Evolutionary conservation across 1,140 invertebrate genomes (phyloP).

Genomic region (Cephus cinctus): DNA sequence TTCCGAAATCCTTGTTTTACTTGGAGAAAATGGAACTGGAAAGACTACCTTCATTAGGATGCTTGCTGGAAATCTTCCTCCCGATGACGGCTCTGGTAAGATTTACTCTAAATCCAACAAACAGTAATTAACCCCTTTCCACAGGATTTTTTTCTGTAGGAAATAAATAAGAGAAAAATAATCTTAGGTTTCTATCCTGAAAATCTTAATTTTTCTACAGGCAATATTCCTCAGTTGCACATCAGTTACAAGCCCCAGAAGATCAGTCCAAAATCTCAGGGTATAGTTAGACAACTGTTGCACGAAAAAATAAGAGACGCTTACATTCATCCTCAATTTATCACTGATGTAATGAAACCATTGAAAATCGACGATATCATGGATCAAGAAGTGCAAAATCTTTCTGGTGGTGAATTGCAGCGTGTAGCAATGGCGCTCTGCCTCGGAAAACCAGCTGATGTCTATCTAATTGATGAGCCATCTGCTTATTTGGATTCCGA

Average conservation of each 20-base stretch:
- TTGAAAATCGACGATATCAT: constrained; percentile 97
- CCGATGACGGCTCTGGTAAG: constrained; percentile 81
- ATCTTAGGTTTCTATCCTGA: not conserved
- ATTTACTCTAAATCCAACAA: constrained; percentile 3
- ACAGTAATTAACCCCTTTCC: not conserved
- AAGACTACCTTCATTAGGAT: constrained; percentile 99
- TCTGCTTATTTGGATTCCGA: constrained; percentile 99
- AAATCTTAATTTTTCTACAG: constrained; percentile 44
- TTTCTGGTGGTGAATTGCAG: constrained; percentile 99
- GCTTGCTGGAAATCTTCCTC: constrained; percentile 92
- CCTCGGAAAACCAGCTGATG: constrained; percentile 97
- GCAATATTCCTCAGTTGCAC: constrained; percentile 86
- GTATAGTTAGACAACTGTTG: constrained; percentile 85
- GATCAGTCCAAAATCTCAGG: constrained; percentile 97
- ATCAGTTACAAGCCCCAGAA: constrained; percentile 99
- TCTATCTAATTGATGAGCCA: constrained; percentile 99
- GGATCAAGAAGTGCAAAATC: constrained; percentile 98
- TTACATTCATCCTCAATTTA: constrained; percentile 95
- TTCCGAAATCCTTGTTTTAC: constrained; percentile 97
- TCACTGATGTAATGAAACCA: constrained; percentile 99
- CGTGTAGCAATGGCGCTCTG: constrained; percentile 94
- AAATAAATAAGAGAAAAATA: not conserved
- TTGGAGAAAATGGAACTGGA: constrained; percentile 99
- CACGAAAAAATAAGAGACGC: constrained; percentile 97
- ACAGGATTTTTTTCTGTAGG: not conserved